Evolutionary conservation across 1,140 invertebrate genomes (phyloP).

Genomic region (Drosophila lacertosa): DNA sequence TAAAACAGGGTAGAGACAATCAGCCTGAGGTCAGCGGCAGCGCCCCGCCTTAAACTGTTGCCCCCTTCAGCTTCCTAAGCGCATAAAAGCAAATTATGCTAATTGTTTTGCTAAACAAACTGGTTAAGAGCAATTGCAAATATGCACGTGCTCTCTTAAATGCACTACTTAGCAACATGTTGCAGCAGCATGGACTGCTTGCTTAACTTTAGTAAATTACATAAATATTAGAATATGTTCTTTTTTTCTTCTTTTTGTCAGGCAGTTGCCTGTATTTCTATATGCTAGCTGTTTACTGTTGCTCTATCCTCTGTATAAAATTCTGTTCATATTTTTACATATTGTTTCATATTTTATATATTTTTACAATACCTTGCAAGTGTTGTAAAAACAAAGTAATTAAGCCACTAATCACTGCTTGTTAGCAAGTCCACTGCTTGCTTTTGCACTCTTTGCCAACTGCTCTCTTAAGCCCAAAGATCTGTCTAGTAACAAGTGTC

Average conservation of each 20-base stretch:
- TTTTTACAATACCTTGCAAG: too few species aligned
- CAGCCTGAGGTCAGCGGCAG: conserved; percentile 10
- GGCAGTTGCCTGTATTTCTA: too few species aligned
- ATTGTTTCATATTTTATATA: too few species aligned
- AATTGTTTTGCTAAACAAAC: conserved; percentile 68
- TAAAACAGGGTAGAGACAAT: conserved; percentile 22
- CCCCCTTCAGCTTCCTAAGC: conserved; percentile 3
- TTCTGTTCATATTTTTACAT: too few species aligned
- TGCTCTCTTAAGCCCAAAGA: background rate
- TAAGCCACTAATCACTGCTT: too few species aligned
- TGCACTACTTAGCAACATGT: background rate
- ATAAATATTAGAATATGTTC: background rate
- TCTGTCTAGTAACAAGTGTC: background rate
- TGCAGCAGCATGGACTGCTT: conserved; percentile 3
- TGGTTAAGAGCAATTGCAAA: conserved; percentile 33
- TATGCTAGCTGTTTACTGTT: too few species aligned
- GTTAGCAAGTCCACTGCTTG: background rate
- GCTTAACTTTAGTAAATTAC: too few species aligned
- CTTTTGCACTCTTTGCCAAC: background rate
- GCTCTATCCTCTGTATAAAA: too few species aligned
- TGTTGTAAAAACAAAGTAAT: too few species aligned
- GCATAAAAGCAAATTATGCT: conserved; percentile 69
- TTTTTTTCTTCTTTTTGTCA: too few species aligned
- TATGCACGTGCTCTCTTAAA: background rate
- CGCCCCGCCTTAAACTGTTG: background rate